These are phyloP conservation scores for Phalacrocorax brasilianus DNA, from an alignment of 2,113 vertebrate species.

Conservation along the genomic window DNA sequence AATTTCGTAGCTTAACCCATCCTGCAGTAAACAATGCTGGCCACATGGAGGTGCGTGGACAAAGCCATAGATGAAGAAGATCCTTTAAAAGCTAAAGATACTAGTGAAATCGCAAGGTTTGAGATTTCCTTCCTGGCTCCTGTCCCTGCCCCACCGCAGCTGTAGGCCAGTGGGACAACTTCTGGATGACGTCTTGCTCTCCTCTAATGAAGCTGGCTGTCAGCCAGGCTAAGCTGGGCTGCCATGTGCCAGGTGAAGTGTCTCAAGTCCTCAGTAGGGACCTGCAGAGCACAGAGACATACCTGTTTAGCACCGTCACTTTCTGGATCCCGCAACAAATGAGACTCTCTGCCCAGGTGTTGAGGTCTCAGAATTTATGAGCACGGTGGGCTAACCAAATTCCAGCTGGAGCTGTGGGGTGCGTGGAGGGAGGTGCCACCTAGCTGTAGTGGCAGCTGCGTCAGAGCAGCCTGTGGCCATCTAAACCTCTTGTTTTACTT, in stretches of 20 bases:
- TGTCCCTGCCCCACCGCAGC: neutral
- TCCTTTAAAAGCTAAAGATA: neutral
- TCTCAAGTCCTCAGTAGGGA: neutral
- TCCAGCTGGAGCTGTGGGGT: neutral
- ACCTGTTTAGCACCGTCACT: neutral
- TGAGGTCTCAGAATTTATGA: neutral
- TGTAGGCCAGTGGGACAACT: too few relatives aligned
- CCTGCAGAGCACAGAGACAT: neutral
- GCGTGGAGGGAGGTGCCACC: too few relatives aligned
- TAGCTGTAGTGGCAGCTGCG: neutral
- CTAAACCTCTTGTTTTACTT: neutral
- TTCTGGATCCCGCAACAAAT: neutral
- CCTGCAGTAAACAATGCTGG: neutral
- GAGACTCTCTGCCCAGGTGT: fast-evolving
- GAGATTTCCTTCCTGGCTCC: neutral
- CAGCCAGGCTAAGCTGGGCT: neutral
- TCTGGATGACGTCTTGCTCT: neutral
- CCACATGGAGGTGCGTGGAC: neutral
- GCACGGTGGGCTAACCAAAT: neutral
- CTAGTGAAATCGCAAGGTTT: neutral
- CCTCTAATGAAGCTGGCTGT: neutral
- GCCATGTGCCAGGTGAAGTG: fast-evolving
- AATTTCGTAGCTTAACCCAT: neutral
- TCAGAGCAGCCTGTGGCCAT: neutral
- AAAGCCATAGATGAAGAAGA: neutral